Percentiles rank a stretch among this genome's conserved stretches.
Evolutionary conservation across 2,113 vertebrate species (phyloP).

Genomic region (Pimephales promelas): DNA sequence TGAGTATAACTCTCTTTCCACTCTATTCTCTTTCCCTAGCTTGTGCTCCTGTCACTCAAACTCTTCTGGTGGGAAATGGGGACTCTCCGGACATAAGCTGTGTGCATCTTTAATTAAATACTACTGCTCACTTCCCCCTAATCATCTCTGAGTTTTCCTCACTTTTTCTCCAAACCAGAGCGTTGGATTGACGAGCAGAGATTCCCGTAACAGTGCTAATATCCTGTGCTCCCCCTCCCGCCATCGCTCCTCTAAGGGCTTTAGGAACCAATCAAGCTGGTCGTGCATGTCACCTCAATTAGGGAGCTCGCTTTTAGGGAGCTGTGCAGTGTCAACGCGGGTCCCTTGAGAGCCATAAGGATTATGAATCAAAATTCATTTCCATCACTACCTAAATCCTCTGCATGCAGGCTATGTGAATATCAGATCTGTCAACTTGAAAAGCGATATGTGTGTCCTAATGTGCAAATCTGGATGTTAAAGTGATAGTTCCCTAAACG

Average conservation of each 20-base stretch:
- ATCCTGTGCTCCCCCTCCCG: slow-evolving; percentile 19
- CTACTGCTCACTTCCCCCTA: slow-evolving; percentile 38
- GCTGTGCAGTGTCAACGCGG: slow-evolving; percentile 30
- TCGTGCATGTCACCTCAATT: slow-evolving; percentile 51
- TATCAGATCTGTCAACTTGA: slow-evolving; percentile 32
- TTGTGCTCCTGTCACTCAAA: slow-evolving; percentile 33
- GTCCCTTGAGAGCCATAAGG: slow-evolving; percentile 28
- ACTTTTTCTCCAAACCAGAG: background rate
- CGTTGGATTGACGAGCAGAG: slow-evolving; percentile 17
- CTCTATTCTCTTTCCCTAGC: background rate
- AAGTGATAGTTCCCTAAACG: background rate
- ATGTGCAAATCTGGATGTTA: background rate
- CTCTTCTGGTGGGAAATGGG: slow-evolving; percentile 26
- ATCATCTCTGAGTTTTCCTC: slow-evolving; percentile 33
- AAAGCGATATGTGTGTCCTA: slow-evolving; percentile 27
- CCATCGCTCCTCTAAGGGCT: slow-evolving; percentile 11
- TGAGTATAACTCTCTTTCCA: background rate
- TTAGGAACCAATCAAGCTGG: slow-evolving; percentile 37
- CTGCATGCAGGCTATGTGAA: slow-evolving; percentile 23
- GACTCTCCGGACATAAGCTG: slow-evolving; percentile 21
- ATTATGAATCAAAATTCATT: slow-evolving; percentile 48
- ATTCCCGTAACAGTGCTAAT: slow-evolving; percentile 22
- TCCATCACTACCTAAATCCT: slow-evolving; percentile 39
- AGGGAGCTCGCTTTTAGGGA: slow-evolving; percentile 25
- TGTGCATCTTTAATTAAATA: slow-evolving; percentile 43